These are phyloP conservation scores for Sphaerophoria taeniata DNA, from an alignment of 2,888 invertebrate species.

Conservation along the genomic window DNA sequence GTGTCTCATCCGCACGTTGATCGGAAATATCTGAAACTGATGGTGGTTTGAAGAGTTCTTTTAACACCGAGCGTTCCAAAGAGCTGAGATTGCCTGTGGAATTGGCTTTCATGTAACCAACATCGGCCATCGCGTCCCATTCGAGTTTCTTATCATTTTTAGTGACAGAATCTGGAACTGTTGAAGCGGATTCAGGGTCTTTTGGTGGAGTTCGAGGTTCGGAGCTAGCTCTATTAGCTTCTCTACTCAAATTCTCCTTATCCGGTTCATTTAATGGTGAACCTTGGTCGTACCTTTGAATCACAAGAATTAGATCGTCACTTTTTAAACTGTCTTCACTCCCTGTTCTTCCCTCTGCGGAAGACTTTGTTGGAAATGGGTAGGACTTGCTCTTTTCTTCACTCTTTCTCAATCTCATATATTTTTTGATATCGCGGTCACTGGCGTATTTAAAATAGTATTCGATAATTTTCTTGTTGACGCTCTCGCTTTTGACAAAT, in stretches of 20 bases:
- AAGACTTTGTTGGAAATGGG: slow-evolving; percentile 56
- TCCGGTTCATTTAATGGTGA: neutral
- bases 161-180: slow-evolving; percentile 87
- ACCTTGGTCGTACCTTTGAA: neutral
- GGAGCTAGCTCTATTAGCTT: slow-evolving; percentile 11
- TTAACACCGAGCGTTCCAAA: slow-evolving; percentile 80
- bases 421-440: slow-evolving; percentile 87
- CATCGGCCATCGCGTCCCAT: slow-evolving; percentile 95
- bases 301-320: slow-evolving; percentile 36
- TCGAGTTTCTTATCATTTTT: slow-evolving; percentile 89
- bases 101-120: slow-evolving; percentile 88
- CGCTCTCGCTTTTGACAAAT: slow-evolving; percentile 65
- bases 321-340: slow-evolving; percentile 39
- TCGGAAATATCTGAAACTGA: slow-evolving; percentile 65
- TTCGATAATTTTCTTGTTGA: slow-evolving; percentile 83
- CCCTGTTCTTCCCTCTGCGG: neutral
- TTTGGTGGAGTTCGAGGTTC: neutral
- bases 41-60: slow-evolving; percentile 77
- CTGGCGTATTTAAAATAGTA: slow-evolving; percentile 88
- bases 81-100: slow-evolving; percentile 83
- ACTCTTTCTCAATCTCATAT: slow-evolving; percentile 83
- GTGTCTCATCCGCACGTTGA: slow-evolving; percentile 2
- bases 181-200: neutral
- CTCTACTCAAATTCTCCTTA: slow-evolving; percentile 26
- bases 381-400: slow-evolving; percentile 3